phyloP scores from a whole-genome alignment of 1,140 invertebrate genomes.

The Triops longicaudatus region DNA sequence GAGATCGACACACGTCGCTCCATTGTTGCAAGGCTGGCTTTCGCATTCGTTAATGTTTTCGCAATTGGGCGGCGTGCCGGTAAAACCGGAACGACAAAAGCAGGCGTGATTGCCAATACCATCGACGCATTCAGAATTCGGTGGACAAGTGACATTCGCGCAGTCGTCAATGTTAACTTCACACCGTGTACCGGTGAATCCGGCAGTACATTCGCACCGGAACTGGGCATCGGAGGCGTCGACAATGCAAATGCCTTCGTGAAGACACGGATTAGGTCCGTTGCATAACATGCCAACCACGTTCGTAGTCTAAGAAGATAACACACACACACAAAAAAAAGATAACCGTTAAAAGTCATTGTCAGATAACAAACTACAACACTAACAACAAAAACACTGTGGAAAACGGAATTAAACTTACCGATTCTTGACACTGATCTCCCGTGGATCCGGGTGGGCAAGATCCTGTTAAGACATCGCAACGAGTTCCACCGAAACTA shows the following conservation, averaged over 20 bases:
- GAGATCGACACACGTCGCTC: conserved; percentile 65
- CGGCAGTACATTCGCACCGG: conserved; percentile 40
- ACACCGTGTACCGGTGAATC: conserved; percentile 41
- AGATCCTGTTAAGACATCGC: conserved; percentile 30
- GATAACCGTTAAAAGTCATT: background rate
- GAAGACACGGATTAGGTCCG: conserved; percentile 18
- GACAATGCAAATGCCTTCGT: conserved; percentile 22
- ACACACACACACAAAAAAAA: background rate
- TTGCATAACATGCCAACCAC: background rate
- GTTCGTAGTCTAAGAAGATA: background rate
- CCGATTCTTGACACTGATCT: conserved; percentile 30
- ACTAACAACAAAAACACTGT: background rate
- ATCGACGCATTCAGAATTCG: conserved; percentile 34
- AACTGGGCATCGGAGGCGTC: conserved; percentile 30
- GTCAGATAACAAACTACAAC: too few species aligned
- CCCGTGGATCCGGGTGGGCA: conserved; percentile 38
- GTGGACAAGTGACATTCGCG: conserved; percentile 34
- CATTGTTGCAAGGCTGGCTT: conserved; percentile 59
- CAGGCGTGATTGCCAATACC: conserved; percentile 34
- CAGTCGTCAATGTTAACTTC: conserved; percentile 37
- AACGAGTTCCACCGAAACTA: background rate
- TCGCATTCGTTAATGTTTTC: conserved; percentile 37
- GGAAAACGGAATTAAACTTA: background rate
- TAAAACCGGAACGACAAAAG: conserved; percentile 33
- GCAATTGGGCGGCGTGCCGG: conserved; percentile 35